phyloP scores from a whole-genome alignment of 2,888 invertebrate genomes.

The Cantharis rufa region DNA sequence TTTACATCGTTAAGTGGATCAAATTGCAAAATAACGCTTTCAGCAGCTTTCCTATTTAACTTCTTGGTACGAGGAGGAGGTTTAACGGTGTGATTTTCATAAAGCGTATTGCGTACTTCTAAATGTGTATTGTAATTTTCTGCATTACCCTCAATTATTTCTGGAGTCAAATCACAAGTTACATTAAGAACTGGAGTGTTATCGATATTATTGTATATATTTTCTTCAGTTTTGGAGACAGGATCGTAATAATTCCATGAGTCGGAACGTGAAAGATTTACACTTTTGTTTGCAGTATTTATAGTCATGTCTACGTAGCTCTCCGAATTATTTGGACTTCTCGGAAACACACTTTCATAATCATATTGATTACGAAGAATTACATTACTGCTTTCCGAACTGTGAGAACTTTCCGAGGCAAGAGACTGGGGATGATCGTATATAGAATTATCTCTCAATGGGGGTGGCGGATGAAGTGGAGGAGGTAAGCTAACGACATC shows the following conservation, averaged over 20 bases:
- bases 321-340: constrained; percentile 46
- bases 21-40: constrained; percentile 74
- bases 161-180: constrained; percentile 29
- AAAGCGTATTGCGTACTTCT: constrained; percentile 51
- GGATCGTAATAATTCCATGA: constrained; percentile 62
- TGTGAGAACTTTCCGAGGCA: constrained; percentile 47
- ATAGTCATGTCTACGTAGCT: constrained; percentile 38
- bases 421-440: constrained; percentile 61
- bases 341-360: constrained; percentile 57
- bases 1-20: constrained; percentile 61
- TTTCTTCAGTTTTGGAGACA: constrained; percentile 31
- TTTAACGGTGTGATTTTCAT: constrained; percentile 55
- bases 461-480: constrained; percentile 64
- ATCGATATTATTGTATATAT: constrained; percentile 44
- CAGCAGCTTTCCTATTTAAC: constrained; percentile 46
- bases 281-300: constrained; percentile 41
- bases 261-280: constrained; percentile 54
- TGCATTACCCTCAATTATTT: constrained; percentile 26
- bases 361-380: constrained; percentile 42
- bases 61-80: constrained; percentile 32
- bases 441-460: constrained; percentile 60
- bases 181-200: constrained; percentile 44
- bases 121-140: constrained; percentile 23
- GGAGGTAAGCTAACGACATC: constrained; percentile 57
- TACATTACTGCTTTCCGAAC: constrained; percentile 40